Percentiles rank a stretch among this genome's conserved stretches.
Evolutionary conservation across 2,797 vertebrate genomes (phyloP).

Genomic region (Galaxias olidus): DNA sequence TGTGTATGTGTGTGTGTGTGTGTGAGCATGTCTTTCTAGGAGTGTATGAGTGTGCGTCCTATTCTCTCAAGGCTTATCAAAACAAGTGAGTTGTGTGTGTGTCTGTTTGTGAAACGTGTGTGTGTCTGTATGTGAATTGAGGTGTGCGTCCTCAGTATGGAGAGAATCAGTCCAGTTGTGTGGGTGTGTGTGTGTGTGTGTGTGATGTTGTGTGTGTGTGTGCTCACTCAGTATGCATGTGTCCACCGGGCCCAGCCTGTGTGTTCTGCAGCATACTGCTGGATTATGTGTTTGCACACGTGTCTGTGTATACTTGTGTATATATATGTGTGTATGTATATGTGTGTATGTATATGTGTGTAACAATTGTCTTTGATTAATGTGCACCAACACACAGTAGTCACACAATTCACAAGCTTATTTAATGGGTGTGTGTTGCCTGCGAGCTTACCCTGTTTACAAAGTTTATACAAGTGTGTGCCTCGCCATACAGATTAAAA

Average conservation of each 20-base stretch:
- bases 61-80: too few species aligned
- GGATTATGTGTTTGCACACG: neutral
- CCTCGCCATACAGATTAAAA: too few species aligned
- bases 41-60: too few species aligned
- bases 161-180: neutral
- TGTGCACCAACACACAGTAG: too few species aligned
- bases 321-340: neutral
- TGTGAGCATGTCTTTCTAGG: too few species aligned
- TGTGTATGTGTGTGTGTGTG: too few species aligned
- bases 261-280: too few species aligned
- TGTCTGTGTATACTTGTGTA: neutral
- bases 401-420: too few species aligned
- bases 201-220: neutral
- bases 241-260: neutral
- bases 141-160: neutral
- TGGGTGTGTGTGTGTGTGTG: neutral
- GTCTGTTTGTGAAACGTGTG: conserved; percentile 3
- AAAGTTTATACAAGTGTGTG: too few species aligned
- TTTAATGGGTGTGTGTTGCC: too few species aligned
- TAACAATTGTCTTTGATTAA: neutral
- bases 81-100: too few species aligned
- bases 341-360: conserved; percentile 11
- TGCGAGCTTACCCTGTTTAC: too few species aligned
- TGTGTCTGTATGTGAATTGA: neutral
- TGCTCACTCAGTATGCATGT: neutral